Conservation (phyloP, 2,113 vertebrate genomes). For the Pterocles orientalis region DNA sequence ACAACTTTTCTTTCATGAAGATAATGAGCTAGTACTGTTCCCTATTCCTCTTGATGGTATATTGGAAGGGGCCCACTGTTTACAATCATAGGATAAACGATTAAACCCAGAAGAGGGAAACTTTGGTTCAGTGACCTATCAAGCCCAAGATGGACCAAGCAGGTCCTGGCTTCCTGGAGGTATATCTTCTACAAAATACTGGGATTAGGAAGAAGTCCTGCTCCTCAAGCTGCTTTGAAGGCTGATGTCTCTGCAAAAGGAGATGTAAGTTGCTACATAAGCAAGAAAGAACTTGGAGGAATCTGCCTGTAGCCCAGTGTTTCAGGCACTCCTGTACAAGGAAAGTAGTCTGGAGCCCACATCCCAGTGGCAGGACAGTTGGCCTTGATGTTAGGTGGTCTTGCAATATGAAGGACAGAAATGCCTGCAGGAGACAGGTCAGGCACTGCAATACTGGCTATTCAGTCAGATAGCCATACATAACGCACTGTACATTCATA, state of each 20-base stretch:
- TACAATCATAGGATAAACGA: background rate
- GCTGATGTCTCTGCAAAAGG: background rate
- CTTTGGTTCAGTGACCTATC: background rate
- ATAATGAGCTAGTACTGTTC: background rate
- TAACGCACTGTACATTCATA: background rate
- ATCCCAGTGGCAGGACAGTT: background rate
- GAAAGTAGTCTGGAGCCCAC: background rate
- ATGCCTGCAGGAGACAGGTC: background rate
- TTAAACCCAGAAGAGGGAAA: background rate
- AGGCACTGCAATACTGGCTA: background rate
- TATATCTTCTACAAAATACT: background rate
- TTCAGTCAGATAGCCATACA: background rate
- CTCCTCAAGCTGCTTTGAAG: background rate
- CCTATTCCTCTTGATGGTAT: background rate
- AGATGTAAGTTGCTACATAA: background rate
- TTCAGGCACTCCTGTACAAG: background rate
- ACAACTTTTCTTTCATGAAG: background rate
- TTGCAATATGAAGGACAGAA: background rate
- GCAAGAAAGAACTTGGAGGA: background rate
- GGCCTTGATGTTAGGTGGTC: background rate
- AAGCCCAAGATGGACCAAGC: background rate
- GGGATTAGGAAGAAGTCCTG: background rate
- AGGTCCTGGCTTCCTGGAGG: background rate
- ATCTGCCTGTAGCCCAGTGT: background rate
- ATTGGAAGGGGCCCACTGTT: background rate